These are phyloP conservation scores for Hydractinia echinata DNA, from an alignment of 30 jellyfish, hydroid and myxozoan genomes.

Conservation along the genomic window DNA sequence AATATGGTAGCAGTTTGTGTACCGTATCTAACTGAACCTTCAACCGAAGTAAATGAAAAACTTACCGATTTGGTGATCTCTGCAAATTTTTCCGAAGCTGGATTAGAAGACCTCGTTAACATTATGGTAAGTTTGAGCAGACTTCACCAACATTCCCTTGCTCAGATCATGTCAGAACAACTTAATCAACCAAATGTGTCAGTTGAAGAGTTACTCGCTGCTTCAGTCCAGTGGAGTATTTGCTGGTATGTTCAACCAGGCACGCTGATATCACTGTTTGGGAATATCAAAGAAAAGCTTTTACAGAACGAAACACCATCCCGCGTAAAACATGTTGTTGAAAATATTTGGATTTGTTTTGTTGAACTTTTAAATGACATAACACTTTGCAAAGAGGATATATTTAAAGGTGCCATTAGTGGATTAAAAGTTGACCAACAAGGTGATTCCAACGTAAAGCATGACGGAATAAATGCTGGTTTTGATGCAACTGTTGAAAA, in stretches of 20 bases:
- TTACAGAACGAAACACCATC: neutral
- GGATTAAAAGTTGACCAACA: neutral
- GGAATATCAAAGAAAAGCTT: neutral
- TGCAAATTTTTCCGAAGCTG: neutral
- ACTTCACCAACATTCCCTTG: neutral
- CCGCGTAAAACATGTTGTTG: neutral
- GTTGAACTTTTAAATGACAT: conserved; percentile 25
- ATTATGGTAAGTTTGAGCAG: neutral
- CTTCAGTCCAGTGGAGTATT: neutral
- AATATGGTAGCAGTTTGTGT: neutral
- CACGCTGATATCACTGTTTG: neutral
- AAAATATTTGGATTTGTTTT: conserved; percentile 4
- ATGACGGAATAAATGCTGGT: neutral
- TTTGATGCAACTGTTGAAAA: neutral
- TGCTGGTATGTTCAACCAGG: conserved; percentile 29
- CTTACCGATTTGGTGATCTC: neutral
- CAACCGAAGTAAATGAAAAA: neutral
- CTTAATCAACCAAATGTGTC: neutral
- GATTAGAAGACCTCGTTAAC: neutral
- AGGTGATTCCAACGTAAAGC: neutral
- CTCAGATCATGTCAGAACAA: neutral
- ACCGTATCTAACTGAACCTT: neutral
- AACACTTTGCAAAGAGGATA: conserved; percentile 27
- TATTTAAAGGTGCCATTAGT: neutral
- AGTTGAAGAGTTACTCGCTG: conserved; percentile 1